Base-by-base conservation (phyloP, 2,888 invertebrate genomes). In the Onchidella celtica region DNA sequence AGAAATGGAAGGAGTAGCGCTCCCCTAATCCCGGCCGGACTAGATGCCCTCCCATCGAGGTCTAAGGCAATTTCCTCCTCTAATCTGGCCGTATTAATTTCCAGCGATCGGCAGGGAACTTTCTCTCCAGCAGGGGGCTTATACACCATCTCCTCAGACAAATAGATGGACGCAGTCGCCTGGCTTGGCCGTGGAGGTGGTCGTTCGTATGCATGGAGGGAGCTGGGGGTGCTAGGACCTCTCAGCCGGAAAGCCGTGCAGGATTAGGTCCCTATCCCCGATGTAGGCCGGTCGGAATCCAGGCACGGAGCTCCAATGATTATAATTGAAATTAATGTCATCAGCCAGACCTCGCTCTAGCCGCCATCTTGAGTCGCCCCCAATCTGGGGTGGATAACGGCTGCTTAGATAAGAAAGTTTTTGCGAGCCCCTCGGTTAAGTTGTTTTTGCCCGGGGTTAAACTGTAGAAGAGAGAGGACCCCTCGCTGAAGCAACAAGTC, bases 51-150 rank as follows among this genome's bases (percentile, higher is more conserved):
- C 65, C 87, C 74, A 77, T 76, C 84, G 87, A 85, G 87, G 86
- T 86, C 84, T 85, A 87, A 89, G 87, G 86, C 88, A 89, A 89
- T 89, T 89, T 89, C 86, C 88, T 84, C 68, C 70, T 69, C 85
- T 88, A 88, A 89, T 89, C 87, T 87, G 84, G 83, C 85, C 81
- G 86, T 87, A 88, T 87, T 88, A 85, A 86, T 86, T 86, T 75
- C 17, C 38, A 29, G 68, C 69, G 61, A 38, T 36, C 34, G 69
- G 68, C 68, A 65, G 81, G 68, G 75, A 66, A 59, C 27, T n/a
- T 57, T 61, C 47, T 77, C 79, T 79, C 83, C 83, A 81, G 72
- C 36, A 65, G 17, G 68, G 66, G 82, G 84, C 83, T 84, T 84
- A 83, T 24, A 36, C n/a, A 57, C 57, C 73, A 80, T 84, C 84